Conservation (phyloP, 2,888 invertebrate species). For the Tenthredo distinguenda region DNA sequence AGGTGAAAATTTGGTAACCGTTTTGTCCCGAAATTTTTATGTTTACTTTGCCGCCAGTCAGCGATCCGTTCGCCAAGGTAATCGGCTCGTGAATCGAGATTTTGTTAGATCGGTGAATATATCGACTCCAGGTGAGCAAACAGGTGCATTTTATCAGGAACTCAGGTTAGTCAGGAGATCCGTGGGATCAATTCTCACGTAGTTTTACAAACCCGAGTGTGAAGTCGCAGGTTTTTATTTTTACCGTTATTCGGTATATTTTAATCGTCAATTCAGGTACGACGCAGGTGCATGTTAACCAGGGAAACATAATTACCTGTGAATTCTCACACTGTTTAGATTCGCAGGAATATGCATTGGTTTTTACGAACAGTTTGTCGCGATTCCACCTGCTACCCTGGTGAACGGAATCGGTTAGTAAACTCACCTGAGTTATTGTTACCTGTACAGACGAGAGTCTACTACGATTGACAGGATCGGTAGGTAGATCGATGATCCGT, state of each 20-base stretch:
- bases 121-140: conserved; percentile 72
- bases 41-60: neutral
- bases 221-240: neutral
- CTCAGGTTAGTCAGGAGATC: conserved; percentile 69
- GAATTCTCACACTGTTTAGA: neutral
- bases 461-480: conserved; percentile 2
- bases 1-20: neutral
- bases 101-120: conserved; percentile 62
- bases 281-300: conserved; percentile 23
- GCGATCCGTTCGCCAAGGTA: neutral
- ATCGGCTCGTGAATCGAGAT: neutral
- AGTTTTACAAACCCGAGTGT: neutral
- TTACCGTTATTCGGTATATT: neutral
- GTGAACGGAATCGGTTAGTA: conserved; percentile 8
- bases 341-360: neutral
- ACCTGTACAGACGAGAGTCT: neutral
- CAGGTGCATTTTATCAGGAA: conserved; percentile 72
- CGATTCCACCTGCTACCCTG: conserved; percentile 17
- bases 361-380: neutral
- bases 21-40: neutral
- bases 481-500: conserved; percentile 33
- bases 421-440: conserved; percentile 27
- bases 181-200: conserved; percentile 18
- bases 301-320: conserved; percentile 14
- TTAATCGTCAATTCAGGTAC: conserved; percentile 10